phyloP scores from a whole-genome alignment of 1,140 invertebrate genomes.

The Drosophila lini region DNA sequence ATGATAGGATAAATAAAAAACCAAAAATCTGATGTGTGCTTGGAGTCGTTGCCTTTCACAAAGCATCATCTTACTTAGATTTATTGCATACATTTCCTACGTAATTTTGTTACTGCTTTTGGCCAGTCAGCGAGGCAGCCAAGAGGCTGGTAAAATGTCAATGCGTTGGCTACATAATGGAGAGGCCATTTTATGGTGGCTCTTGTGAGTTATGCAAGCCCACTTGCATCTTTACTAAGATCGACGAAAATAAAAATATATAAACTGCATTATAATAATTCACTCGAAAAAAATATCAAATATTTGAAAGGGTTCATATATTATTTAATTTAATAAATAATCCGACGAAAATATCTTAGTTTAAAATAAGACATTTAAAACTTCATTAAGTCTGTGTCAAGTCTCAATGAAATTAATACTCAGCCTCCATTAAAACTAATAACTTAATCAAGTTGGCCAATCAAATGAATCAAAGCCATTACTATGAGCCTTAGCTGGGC shows the following conservation, averaged over 20 bases:
- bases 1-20: slow-evolving; percentile 44
- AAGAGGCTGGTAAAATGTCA: slow-evolving; percentile 43
- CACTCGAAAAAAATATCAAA: slow-evolving; percentile 1
- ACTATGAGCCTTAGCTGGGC: slow-evolving; percentile 12
- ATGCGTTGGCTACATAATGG: slow-evolving; percentile 43
- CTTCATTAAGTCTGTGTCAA: not conserved
- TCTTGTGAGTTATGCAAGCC: slow-evolving; percentile 35
- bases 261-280: slow-evolving; percentile 3
- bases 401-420: not conserved
- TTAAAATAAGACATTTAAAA: not conserved
- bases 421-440: slow-evolving; percentile 18
- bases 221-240: slow-evolving; percentile 5
- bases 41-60: slow-evolving; percentile 55
- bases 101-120: slow-evolving; percentile 34
- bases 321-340: not conserved
- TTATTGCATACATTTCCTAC: slow-evolving; percentile 35
- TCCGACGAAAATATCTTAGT: not conserved
- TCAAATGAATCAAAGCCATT: slow-evolving; percentile 35
- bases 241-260: not conserved
- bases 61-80: slow-evolving; percentile 42
- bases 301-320: too few species aligned
- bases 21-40: slow-evolving; percentile 22
- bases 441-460: slow-evolving; percentile 28
- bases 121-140: slow-evolving; percentile 18
- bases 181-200: slow-evolving; percentile 34